phyloP scores from a whole-genome alignment of 2,888 invertebrate genomes.

The Portevinia maculata region DNA sequence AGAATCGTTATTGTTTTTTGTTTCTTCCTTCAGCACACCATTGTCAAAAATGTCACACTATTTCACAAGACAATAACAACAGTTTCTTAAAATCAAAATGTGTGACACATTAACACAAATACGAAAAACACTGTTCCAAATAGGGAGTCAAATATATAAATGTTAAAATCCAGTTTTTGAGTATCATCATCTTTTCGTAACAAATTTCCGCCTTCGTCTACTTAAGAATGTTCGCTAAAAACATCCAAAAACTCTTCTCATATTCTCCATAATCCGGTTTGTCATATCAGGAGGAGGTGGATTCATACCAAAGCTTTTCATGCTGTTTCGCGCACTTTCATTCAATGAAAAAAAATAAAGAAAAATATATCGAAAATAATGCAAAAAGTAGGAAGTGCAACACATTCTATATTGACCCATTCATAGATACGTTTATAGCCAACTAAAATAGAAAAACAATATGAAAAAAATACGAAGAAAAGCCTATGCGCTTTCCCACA shows the following conservation, averaged over 20 bases:
- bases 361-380: conserved; percentile 29
- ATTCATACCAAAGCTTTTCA: conserved; percentile 58
- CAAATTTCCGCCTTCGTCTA: conserved; percentile 57
- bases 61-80: neutral
- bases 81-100: conserved; percentile 20
- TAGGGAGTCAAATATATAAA: neutral
- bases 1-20: too few species aligned
- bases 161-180: neutral
- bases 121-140: conserved; percentile 12
- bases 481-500: conserved; percentile 71
- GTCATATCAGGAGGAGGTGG: conserved; percentile 36
- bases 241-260: conserved; percentile 22
- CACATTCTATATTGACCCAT: conserved; percentile 69
- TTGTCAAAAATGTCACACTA: neutral
- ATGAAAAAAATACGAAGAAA: conserved; percentile 36
- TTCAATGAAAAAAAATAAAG: conserved; percentile 29
- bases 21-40: neutral
- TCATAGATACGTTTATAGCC: conserved; percentile 65
- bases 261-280: conserved; percentile 18
- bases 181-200: conserved; percentile 11
- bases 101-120: conserved; percentile 45
- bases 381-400: conserved; percentile 67
- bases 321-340: conserved; percentile 62
- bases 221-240: conserved; percentile 30
- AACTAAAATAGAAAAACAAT: conserved; percentile 23